Conservation (phyloP, 92 coral and sea anemone genomes). For the Zoanthus solanderi region DNA sequence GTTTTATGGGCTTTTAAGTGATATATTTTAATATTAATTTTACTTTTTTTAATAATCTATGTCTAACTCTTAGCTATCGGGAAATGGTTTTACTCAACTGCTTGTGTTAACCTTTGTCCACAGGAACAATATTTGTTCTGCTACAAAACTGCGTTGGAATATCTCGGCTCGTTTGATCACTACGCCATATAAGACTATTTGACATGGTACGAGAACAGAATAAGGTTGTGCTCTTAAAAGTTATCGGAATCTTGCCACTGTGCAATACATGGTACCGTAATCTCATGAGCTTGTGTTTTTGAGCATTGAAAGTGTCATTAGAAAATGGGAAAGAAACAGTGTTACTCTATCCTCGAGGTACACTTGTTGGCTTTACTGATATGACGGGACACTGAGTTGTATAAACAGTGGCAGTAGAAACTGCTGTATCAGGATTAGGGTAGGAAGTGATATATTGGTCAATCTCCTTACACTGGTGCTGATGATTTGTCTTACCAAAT, state of each 20-base stretch:
- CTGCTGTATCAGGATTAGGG: not conserved
- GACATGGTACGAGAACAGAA: not conserved
- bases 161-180: slow-evolving; percentile 98
- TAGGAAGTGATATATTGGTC: not conserved
- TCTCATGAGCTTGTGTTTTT: slow-evolving; percentile 1
- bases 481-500: not conserved
- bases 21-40: no score
- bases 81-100: not conserved
- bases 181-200: slow-evolving; percentile 70
- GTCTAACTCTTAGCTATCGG: no score
- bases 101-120: not conserved
- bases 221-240: not conserved
- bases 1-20: no score
- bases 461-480: not conserved
- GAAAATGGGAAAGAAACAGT: slow-evolving; percentile 47
- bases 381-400: not conserved
- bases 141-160: slow-evolving; percentile 94
- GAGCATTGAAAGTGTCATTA: slow-evolving; percentile 32
- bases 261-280: not conserved
- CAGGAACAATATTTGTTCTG: slow-evolving; percentile 97
- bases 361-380: not conserved
- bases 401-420: no score
- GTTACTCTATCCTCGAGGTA: not conserved
- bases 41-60: no score
- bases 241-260: not conserved